A percentile compares a stretch with the other conserved stretches of the same genome.
Evolutionary conservation across 1,140 invertebrate genomes (phyloP).

Genomic region (Pseudomyrmex gracilis): DNA sequence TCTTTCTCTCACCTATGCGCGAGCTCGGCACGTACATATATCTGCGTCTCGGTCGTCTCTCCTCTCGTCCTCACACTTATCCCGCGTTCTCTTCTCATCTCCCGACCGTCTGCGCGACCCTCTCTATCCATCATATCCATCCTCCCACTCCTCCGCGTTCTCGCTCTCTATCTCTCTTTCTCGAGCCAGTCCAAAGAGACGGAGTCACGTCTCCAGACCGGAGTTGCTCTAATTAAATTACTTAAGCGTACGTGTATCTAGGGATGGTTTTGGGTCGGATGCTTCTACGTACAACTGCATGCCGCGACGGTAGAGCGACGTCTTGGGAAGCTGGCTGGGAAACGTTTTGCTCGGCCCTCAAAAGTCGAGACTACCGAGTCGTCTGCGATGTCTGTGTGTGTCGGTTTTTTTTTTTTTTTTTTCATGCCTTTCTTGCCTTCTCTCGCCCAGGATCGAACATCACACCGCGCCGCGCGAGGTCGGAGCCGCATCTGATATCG

Average conservation of each 20-base stretch:
- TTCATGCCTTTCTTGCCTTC: slow-evolving; percentile 15
- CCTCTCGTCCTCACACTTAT: slow-evolving; percentile 71
- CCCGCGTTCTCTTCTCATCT: slow-evolving; percentile 69
- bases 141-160: slow-evolving; percentile 17
- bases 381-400: slow-evolving; percentile 23
- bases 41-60: slow-evolving; percentile 50
- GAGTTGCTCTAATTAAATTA: slow-evolving; percentile 84
- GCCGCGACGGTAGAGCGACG: slow-evolving; percentile 61
- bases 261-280: slow-evolving; percentile 74
- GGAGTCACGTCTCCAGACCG: slow-evolving; percentile 81
- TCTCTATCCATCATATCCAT: slow-evolving; percentile 72
- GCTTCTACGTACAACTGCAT: slow-evolving; percentile 68
- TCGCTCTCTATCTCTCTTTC: slow-evolving; percentile 49
- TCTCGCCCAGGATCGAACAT: slow-evolving; percentile 50
- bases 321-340: slow-evolving; percentile 43
- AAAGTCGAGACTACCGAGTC: slow-evolving; percentile 53
- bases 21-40: slow-evolving; percentile 27
- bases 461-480: slow-evolving; percentile 2
- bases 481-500: neutral
- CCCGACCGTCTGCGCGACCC: slow-evolving; percentile 60
- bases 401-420: slow-evolving; percentile 12
- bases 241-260: slow-evolving; percentile 83
- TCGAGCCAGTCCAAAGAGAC: slow-evolving; percentile 77
- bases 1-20: slow-evolving; percentile 46
- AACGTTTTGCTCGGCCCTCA: slow-evolving; percentile 69